Conservation (phyloP, 2,888 invertebrate species). For the Himalopsyche japonica region DNA sequence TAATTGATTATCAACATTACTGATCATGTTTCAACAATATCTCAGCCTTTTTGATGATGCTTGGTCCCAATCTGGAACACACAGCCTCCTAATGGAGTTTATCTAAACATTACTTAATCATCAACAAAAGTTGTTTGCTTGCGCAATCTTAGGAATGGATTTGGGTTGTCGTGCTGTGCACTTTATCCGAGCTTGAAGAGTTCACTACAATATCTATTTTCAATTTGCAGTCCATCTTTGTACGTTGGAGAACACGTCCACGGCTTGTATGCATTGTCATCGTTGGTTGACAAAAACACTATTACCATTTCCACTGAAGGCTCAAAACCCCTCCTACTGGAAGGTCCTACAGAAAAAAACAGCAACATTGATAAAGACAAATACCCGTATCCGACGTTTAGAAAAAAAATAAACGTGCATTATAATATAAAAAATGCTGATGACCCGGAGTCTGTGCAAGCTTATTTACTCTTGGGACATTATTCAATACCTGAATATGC, state of each 20-base stretch:
- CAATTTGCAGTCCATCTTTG: slow-evolving; percentile 75
- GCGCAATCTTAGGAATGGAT: too few relatives aligned
- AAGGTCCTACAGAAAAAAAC: slow-evolving; percentile 65
- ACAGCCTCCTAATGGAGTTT: too few relatives aligned
- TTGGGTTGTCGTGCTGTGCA: too few relatives aligned
- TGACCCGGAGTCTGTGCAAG: slow-evolving; percentile 51
- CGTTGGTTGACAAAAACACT: slow-evolving; percentile 87
- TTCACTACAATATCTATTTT: slow-evolving; percentile 15
- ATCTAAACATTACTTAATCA: too few relatives aligned
- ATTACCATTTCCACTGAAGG: slow-evolving; percentile 78
- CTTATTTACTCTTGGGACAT: slow-evolving; percentile 64
- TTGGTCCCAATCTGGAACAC: too few relatives aligned
- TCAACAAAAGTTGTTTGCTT: too few relatives aligned
- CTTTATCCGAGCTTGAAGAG: too few relatives aligned
- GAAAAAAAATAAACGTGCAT: slow-evolving; percentile 48
- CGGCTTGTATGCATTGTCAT: slow-evolving; percentile 90
- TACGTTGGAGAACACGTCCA: slow-evolving; percentile 86
- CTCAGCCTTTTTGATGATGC: too few relatives aligned
- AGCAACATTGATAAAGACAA: slow-evolving; percentile 45
- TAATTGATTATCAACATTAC: too few relatives aligned
- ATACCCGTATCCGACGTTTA: slow-evolving; percentile 54
- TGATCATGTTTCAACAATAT: too few relatives aligned
- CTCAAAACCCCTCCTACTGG: slow-evolving; percentile 70
- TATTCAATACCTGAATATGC: slow-evolving; percentile 71
- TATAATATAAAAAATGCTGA: slow-evolving; percentile 55